A percentile compares a stretch with the other conserved stretches of the same genome.
Evolutionary conservation across 2,888 invertebrate species (phyloP).

Genomic region (Adelognathus sp.): DNA sequence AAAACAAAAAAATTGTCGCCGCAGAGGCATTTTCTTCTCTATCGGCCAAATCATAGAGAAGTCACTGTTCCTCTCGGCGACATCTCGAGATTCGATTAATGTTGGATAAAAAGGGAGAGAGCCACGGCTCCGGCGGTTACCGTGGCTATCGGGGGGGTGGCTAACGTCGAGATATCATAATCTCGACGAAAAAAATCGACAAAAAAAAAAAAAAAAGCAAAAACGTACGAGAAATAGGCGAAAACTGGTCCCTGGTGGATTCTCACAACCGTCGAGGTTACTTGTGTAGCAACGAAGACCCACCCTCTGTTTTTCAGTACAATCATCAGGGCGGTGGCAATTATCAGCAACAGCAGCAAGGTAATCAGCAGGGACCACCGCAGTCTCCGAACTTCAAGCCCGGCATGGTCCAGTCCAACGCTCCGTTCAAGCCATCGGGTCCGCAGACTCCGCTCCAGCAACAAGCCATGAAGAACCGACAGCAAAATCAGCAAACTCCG

Average conservation of each 20-base stretch:
- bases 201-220: no score
- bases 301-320: conserved; percentile 80
- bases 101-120: conserved; percentile 58
- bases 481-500: conserved; percentile 50
- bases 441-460: conserved; percentile 53
- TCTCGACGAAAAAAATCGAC: no score
- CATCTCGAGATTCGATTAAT: neutral
- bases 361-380: no score
- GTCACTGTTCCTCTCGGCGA: no score
- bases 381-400: conserved; percentile 72
- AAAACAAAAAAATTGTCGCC: neutral
- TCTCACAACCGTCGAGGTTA: conserved; percentile 81
- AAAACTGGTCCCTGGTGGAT: conserved; percentile 80
- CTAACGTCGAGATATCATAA: conserved; percentile 73
- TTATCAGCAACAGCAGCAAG: conserved; percentile 75
- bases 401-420: conserved; percentile 56
- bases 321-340: conserved; percentile 73
- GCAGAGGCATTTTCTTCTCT: conserved; percentile 44
- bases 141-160: conserved; percentile 78
- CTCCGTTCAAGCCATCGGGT: conserved; percentile 58
- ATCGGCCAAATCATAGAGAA: no score
- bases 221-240: conserved; percentile 72
- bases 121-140: conserved; percentile 71
- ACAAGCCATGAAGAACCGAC: conserved; percentile 40
- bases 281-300: conserved; percentile 80